Base-by-base conservation (phyloP, 2,797 vertebrate genomes). In the Valencia hispanica region DNA sequence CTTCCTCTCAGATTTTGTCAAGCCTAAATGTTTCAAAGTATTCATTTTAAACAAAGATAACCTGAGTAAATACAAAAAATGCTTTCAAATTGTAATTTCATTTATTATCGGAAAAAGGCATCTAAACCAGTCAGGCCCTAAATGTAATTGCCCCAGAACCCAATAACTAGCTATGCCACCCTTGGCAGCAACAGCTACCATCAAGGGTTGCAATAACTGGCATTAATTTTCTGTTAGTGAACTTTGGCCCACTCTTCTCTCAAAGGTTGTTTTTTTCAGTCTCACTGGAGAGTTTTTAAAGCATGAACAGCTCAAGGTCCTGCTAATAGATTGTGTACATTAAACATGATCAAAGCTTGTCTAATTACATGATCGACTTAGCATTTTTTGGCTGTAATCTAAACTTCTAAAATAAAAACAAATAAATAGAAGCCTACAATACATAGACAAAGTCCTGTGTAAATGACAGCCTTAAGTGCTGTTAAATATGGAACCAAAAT, bases 391-490 rank as follows among this genome's bases (percentile, higher is more conserved):
- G 18, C 17, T 61, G 57, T 10, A 10, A 61, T 61, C 30, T 61
- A 61, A 34, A 61, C 57, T 34, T 61, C 2, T 61, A 30, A 57
- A 30, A 34, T 34, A 32, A 34, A 34, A 61, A 61, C 5, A 7
- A 61, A 61, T 32, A 34, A 63, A 65, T 65, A n/a, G 10, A 25
- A 39, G 34, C 34, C 25, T 39, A 36, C 20, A 77, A 36, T 69
- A 77, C 57, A 30, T 17, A 32, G 15, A 34, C 57, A 61, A 61
- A 20, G 57, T 9, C 9, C 18, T 61, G 2, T 12, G 2, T 12
- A 30, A n/a, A 32, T 80, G 68, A 75, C 22, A 50, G 34, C 39
- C 32, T 36, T 51, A 43, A 75, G 69, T 22, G 20, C 45, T 11
- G 27, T 47, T 47, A 32, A 69, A 48, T 4, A 32, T 15, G n/a